Evolutionary conservation across 2,888 invertebrate genomes (phyloP).

Genomic region (Andrena marginata): DNA sequence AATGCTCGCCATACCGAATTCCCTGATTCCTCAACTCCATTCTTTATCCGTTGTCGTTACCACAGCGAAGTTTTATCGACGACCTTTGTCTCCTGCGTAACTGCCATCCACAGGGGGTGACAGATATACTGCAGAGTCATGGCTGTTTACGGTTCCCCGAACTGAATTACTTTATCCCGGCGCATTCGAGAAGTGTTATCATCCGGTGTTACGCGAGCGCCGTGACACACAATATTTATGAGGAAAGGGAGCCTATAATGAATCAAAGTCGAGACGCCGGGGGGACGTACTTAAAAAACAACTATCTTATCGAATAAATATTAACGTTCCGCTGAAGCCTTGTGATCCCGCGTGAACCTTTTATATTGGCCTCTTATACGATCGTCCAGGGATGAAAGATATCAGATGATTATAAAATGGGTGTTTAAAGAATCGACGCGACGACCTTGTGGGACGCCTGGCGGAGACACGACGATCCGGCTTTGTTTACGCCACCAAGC

Average conservation of each 20-base stretch:
- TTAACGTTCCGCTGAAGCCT: background rate
- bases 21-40: background rate
- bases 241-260: background rate
- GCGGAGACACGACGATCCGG: constrained; percentile 42
- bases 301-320: background rate
- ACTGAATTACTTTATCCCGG: constrained; percentile 19
- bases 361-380: background rate
- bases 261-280: constrained; percentile 3
- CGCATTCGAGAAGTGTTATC: constrained; percentile 32
- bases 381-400: constrained; percentile 19
- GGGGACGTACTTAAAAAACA: background rate
- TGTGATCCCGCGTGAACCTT: background rate
- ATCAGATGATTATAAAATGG: constrained; percentile 42
- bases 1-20: background rate
- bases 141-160: constrained; percentile 27
- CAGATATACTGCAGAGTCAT: constrained; percentile 21
- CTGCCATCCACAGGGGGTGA: background rate
- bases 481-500: constrained; percentile 78
- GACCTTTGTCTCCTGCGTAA: constrained; percentile 41
- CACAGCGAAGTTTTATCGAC: constrained; percentile 21
- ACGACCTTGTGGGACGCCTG: constrained; percentile 50
- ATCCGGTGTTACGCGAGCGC: background rate
- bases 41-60: background rate
- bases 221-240: background rate
- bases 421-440: constrained; percentile 39